Conservation (phyloP, 2,113 vertebrate species). For the Oreochromis niloticus region DNA sequence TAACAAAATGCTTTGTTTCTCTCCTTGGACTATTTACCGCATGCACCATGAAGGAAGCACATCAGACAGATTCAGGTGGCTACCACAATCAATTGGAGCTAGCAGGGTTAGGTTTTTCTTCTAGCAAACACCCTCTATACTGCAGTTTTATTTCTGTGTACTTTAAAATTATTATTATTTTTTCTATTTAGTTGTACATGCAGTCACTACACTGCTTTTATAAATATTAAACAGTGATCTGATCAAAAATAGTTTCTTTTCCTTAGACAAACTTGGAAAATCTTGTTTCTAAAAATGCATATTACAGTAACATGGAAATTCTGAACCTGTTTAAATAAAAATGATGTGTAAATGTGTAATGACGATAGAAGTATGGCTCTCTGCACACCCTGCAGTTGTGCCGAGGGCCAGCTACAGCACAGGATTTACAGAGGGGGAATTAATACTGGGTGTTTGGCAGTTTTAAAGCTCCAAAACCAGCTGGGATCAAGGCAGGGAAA, state of each 20-base stretch:
- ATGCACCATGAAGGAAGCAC: neutral
- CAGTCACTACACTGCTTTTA: neutral
- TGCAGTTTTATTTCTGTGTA: neutral
- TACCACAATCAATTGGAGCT: neutral
- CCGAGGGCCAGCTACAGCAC: neutral
- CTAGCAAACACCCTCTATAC: neutral
- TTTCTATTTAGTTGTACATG: neutral
- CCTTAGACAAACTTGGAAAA: neutral
- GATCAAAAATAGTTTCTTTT: neutral
- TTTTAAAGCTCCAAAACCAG: constrained; percentile 31
- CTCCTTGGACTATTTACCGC: neutral
- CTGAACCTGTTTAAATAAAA: neutral
- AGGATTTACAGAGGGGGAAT: constrained; percentile 15
- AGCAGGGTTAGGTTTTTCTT: neutral
- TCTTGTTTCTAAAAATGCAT: neutral
- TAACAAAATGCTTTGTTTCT: constrained; percentile 3
- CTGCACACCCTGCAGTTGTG: neutral
- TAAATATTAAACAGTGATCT: neutral
- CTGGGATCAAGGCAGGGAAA: constrained; percentile 26
- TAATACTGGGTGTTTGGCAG: constrained; percentile 7
- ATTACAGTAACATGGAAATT: neutral
- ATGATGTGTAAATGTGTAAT: neutral
- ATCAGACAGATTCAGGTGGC: neutral
- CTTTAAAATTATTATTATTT: neutral
- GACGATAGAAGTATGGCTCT: neutral